Base-by-base conservation (phyloP, 2,113 vertebrate genomes). In the Microcebus jonahi region DNA sequence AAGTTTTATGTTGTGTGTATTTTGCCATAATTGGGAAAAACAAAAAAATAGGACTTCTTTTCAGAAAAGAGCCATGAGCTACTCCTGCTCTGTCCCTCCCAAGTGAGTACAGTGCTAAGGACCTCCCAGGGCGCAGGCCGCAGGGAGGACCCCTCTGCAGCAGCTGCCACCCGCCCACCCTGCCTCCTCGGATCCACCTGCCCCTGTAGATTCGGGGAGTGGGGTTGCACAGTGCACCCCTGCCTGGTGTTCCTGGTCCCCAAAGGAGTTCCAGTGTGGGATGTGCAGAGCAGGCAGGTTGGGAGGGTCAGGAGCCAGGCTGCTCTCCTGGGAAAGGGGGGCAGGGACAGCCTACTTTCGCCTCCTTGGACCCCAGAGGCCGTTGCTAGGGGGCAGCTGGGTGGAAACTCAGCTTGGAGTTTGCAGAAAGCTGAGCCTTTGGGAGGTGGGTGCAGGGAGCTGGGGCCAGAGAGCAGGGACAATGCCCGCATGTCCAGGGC, bases 41-140 rank as follows among this genome's bases (percentile, higher is more conserved):
- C 21, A 34, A 67, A 17, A 15, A 15, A 27, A 5, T 9, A 59
- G 36, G n/a, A 63, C 5, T 20, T 61, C 31, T n/a, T 31, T 39
- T 21, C 50, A 36, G 25, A n/a, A 48, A 70, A 81, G 11, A 82
- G 48, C 15, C 61, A 6, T 7, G 18, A 36, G 6, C 2, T 4
- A 13, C 5, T 55, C 18, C n/a, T 6, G 1, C 27, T 18, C 42
- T 17, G 2, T 14, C 17, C 18, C 4, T 6, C 9, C 55, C 63
- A 53, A 67, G 81, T 8, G 0, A 2, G 13, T 10, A 0, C 23
- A 57, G 75, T 12, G 20, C 61, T 27, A 10, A 23, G 79, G 23
- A 20, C 1, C 25, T 6, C 70, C 48, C 27, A 14, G 67, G 2
- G 9, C 68, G 1, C 55, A 57, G 55, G 59, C 57, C 59, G 6